A percentile compares a stretch with the other conserved stretches of the same genome.
Evolutionary conservation across 2,113 vertebrate species (phyloP).

Genomic region (Lampris megalopsis): DNA sequence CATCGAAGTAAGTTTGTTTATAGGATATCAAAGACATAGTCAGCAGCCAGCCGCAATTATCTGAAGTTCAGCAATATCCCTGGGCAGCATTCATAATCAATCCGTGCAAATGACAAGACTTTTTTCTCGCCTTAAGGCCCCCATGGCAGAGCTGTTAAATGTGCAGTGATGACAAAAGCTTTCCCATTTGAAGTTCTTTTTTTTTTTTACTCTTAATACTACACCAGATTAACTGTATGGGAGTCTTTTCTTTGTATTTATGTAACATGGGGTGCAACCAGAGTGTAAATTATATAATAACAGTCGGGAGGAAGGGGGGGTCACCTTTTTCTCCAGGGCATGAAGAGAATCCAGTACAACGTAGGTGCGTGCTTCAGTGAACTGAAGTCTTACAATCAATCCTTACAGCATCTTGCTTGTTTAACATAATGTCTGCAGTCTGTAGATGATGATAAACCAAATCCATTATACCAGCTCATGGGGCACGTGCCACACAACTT

Average conservation of each 20-base stretch:
- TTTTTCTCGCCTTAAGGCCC: slow-evolving; percentile 39
- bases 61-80: slow-evolving; percentile 63
- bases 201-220: slow-evolving; percentile 21
- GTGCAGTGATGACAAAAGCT: slow-evolving; percentile 55
- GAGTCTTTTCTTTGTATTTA: slow-evolving; percentile 25
- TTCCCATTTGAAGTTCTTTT: slow-evolving; percentile 30
- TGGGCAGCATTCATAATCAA: slow-evolving; percentile 48
- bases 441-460: too few species aligned
- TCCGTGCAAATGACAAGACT: slow-evolving; percentile 42
- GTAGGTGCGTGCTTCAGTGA: too few species aligned
- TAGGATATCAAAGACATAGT: slow-evolving; percentile 21
- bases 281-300: too few species aligned
- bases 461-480: too few species aligned
- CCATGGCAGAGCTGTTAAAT: slow-evolving; percentile 30
- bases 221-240: slow-evolving; percentile 33
- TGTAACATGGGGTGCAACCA: background rate
- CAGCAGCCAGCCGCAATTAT: slow-evolving; percentile 29
- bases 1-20: slow-evolving; percentile 19
- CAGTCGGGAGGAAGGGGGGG: too few species aligned
- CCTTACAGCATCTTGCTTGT: too few species aligned
- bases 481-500: too few species aligned
- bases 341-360: too few species aligned
- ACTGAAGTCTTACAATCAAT: too few species aligned
- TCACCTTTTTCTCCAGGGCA: too few species aligned
- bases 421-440: too few species aligned